Percentiles rank a stretch among this genome's conserved stretches.
Conservation (phyloP, 2,113 vertebrate species). For the Electrona antarctica region DNA sequence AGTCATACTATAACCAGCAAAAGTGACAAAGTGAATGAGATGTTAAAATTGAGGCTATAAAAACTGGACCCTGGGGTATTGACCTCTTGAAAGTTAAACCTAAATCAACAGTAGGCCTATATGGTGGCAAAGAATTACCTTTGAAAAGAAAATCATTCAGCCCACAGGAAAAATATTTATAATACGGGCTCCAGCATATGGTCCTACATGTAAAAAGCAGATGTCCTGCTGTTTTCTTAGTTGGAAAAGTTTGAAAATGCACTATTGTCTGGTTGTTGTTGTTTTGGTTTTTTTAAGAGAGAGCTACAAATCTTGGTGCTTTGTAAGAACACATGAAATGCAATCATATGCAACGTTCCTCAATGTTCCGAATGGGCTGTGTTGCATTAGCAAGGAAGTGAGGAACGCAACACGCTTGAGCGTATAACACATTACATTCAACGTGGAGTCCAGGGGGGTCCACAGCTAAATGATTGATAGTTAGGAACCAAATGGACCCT, state of each 20-base stretch:
- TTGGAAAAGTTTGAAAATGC: not conserved
- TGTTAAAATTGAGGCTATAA: constrained; percentile 23
- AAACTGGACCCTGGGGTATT: constrained; percentile 32
- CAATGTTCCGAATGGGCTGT: not conserved
- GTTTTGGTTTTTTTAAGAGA: not conserved
- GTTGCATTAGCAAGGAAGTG: not conserved
- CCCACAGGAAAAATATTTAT: constrained; percentile 9
- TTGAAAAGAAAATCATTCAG: constrained; percentile 32
- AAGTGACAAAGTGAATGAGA: not conserved
- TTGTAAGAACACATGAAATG: constrained; percentile 32
- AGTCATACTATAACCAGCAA: constrained; percentile 3
- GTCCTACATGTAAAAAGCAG: constrained; percentile 31
- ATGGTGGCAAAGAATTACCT: constrained; percentile 31
- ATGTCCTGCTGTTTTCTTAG: constrained; percentile 13
- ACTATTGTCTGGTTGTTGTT: not conserved
- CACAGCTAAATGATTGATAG: too few relatives aligned
- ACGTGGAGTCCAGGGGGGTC: too few relatives aligned
- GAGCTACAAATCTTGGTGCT: constrained; percentile 2
- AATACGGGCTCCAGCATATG: not conserved
- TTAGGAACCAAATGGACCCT: constrained; percentile 18
- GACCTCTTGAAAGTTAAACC: constrained; percentile 39
- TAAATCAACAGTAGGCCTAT: constrained; percentile 38
- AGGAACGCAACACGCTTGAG: constrained; percentile 8
- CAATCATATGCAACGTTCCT: constrained; percentile 23
- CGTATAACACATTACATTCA: too few relatives aligned